Evolutionary conservation across 1,140 invertebrate genomes (phyloP), one percentile per base, ranked within the genome.

Genomic region (Thrips palmi): DNA sequence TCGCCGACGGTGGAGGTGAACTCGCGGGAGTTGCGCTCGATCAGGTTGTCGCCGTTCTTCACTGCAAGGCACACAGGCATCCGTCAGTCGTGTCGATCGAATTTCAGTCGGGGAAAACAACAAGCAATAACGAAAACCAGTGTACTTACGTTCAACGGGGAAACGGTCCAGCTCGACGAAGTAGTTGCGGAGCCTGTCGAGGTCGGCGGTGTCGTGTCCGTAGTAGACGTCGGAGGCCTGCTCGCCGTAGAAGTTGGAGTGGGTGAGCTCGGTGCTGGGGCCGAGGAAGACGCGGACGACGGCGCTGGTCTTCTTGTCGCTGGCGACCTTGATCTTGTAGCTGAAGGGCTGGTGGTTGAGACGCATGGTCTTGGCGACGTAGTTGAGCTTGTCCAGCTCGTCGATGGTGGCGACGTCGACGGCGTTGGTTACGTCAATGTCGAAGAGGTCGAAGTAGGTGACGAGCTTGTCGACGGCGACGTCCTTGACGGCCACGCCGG

Each of bases 391-490:
- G 21, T 50, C 40, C 47, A 45, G 4, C 47, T 46, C 35, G 6
- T 41, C 7, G 20, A 19, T 33, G 19, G 30, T 21, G 2, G 56
- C 49, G 1, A 59, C 51, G 18, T 56, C 57, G 12, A 80, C 41
- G 34, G 68, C 68, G 45, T 77, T 75, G 48, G 63, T 71, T 21
- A 77, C 65, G 42, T 76, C 67, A 12, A 74, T 46, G 47, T 77
- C 68, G 45, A 68, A 71, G 22, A 75, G 58, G 32, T 80, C 74
- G 55, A 79, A 78, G 52, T 68, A 81, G 17, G 77, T 81, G 12
- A 66, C 59, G 5, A 83, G 52, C 33, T 69, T 65, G 51, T 72
- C 70, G 2, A 75, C 60, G 2, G 54, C 48, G 3, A 79, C 60
- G 24, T 63, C 64, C 39, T 71, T 64, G 39, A 82, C 63, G 45